phyloP scores from a whole-genome alignment of 2,113 vertebrate species.

The Poeciliopsis prolifica region DNA sequence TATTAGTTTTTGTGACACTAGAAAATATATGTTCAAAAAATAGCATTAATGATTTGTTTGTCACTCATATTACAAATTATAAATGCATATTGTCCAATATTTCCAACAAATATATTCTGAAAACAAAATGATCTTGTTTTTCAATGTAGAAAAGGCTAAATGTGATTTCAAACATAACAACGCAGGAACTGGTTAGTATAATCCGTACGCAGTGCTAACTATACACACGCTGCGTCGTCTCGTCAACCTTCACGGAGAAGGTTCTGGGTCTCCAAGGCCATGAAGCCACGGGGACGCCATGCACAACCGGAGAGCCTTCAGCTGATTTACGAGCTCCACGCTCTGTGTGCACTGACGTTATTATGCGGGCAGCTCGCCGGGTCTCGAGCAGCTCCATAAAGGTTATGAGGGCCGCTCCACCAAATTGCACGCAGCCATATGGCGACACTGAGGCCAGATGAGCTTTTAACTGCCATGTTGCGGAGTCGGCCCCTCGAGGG shows the following conservation, averaged over 20 bases:
- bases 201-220: background rate
- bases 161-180: too few relatives aligned
- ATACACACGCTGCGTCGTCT: background rate
- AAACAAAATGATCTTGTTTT: too few relatives aligned
- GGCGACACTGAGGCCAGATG: constrained; percentile 41
- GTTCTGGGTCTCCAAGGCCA: constrained; percentile 20
- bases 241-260: background rate
- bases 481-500: constrained; percentile 24
- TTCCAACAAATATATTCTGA: too few relatives aligned
- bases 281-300: constrained; percentile 12
- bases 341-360: constrained; percentile 39
- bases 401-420: constrained; percentile 49
- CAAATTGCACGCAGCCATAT: constrained; percentile 39
- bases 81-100: too few relatives aligned
- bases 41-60: too few relatives aligned
- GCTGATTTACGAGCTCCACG: constrained; percentile 54
- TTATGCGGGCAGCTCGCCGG: constrained; percentile 48
- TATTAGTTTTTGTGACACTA: too few relatives aligned
- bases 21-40: too few relatives aligned
- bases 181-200: too few relatives aligned
- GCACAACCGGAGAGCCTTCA: constrained; percentile 3
- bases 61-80: too few relatives aligned
- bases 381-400: constrained; percentile 38
- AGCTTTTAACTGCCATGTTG: constrained; percentile 40
- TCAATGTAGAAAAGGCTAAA: too few relatives aligned